phyloP scores from a whole-genome alignment of 1,140 invertebrate genomes.

The Drosophila nikananu region DNA sequence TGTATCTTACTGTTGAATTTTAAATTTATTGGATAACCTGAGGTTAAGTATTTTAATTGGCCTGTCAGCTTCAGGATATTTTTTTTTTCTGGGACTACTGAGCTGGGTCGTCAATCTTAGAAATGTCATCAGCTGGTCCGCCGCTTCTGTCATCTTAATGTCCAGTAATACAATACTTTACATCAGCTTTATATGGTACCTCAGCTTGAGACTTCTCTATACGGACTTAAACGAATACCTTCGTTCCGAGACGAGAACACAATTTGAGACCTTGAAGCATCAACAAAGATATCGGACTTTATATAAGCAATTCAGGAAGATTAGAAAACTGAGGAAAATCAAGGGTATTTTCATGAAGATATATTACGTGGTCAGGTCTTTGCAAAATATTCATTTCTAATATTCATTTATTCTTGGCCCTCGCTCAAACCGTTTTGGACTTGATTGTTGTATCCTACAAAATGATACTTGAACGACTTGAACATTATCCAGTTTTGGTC shows the following conservation, averaged over 20 bases:
- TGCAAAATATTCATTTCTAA: slow-evolving; percentile 32
- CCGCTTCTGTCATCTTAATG: background rate
- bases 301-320: background rate
- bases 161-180: slow-evolving; percentile 16
- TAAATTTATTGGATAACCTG: background rate
- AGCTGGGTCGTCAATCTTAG: background rate
- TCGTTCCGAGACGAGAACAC: background rate
- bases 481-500: background rate
- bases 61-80: slow-evolving; percentile 25
- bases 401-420: slow-evolving; percentile 14
- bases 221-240: slow-evolving; percentile 37
- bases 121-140: background rate
- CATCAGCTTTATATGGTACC: slow-evolving; percentile 37
- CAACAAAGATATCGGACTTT: background rate
- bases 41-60: background rate
- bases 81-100: background rate
- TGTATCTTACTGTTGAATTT: too few species aligned
- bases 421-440: slow-evolving; percentile 16
- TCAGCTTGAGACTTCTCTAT: slow-evolving; percentile 44
- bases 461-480: slow-evolving; percentile 2
- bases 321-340: slow-evolving; percentile 14
- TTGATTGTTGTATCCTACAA: slow-evolving; percentile 30
- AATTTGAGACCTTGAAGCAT: background rate
- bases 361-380: background rate
- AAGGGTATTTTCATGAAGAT: slow-evolving; percentile 40